Evolutionary conservation across 2,888 invertebrate genomes (phyloP), one percentile per base, ranked within the genome.

Genomic region (Pollenia labialis): DNA sequence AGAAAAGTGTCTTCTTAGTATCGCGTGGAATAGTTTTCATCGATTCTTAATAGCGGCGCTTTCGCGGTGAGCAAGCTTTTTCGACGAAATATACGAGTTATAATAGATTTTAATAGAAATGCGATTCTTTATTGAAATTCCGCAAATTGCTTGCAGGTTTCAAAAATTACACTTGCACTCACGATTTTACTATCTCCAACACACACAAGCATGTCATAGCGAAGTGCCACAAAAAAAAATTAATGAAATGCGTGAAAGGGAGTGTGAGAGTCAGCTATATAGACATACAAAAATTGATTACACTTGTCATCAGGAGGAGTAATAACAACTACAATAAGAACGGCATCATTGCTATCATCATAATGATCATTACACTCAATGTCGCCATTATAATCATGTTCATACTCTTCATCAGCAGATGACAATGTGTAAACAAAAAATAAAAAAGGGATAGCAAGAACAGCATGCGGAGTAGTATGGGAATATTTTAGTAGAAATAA

Each of bases 251-350:
- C 44, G 32, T 52, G 9, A 0, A 32, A 54, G 32, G 32, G 32
- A 52, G 66, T 56, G 32, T 68, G 68, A 58, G 68, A 66, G 18
- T 66, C 18, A 42, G 16, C n/a, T 44, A 6, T 32, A 14, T 32
- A 52, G 16, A 62, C n/a, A 18, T 44, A 62, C 32, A 71, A 40
- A 12, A 1, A 72, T 32, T 12, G 18, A n/a, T 48, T 81, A 82
- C 81, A 81, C 68, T 85, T 85, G 74, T 85, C 81, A 85, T 42
- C 54, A 81, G 56, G 77, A 81, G 48, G 52, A 58, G 18, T 68
- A 76, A 66, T 12, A 74, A 32, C n/a, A 68, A 58, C 11, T 48
- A 10, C 40, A 48, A 64, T 2, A 18, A 64, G 32, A n/a, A 79
- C 66, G 64, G 46, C 52, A 60, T 40, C 44, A 54, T 72, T 62